phyloP scores from a whole-genome alignment of 2,113 vertebrate genomes.

The Ciconia stormi region DNA sequence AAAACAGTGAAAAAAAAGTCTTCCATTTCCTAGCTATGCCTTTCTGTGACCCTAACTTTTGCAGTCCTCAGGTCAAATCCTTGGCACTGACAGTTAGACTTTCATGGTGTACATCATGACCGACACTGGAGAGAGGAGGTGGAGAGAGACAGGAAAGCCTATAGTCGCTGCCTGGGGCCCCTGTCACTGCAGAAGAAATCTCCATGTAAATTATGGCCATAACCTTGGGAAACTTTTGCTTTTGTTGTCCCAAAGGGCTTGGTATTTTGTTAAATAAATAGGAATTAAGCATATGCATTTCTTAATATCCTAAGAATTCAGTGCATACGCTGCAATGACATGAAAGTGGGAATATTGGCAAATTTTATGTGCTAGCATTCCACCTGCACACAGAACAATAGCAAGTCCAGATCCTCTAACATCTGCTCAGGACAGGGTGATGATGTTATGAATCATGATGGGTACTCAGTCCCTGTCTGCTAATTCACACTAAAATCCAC shows the following conservation, averaged over 20 bases:
- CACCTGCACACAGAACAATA: background rate
- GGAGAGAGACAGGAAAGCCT: background rate
- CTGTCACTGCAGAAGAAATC: background rate
- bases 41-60: background rate
- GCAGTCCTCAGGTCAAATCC: background rate
- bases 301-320: constrained; percentile 5
- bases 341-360: background rate
- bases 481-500: background rate
- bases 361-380: background rate
- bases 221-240: background rate
- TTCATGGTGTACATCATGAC: background rate
- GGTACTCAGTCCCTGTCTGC: background rate
- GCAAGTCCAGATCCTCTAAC: background rate
- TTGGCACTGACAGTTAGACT: background rate
- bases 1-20: background rate
- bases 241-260: background rate
- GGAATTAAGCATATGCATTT: background rate
- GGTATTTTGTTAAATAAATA: background rate
- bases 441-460: background rate
- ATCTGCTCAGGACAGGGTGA: background rate
- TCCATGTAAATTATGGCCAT: background rate
- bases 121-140: background rate
- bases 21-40: background rate
- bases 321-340: background rate
- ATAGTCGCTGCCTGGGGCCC: background rate